Conservation (phyloP, 1,140 invertebrate genomes). For the Pollicipes pollicipes region DNA sequence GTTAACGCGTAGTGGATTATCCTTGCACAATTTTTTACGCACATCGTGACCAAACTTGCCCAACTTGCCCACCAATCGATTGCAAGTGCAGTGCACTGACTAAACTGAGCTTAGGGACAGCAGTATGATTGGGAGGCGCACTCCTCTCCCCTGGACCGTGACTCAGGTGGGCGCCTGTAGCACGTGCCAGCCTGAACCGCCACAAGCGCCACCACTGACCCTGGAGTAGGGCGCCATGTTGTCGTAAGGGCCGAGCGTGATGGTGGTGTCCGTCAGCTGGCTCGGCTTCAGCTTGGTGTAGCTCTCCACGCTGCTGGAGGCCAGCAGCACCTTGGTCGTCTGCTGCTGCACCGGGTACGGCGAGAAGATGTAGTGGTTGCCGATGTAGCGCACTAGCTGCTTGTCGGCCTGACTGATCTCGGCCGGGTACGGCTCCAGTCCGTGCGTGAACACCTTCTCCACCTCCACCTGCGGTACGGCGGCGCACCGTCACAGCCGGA, state of each 20-base stretch:
- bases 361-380: conserved; percentile 64
- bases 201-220: conserved; percentile 22
- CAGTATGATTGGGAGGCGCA: no score
- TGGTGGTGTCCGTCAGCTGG: conserved; percentile 49
- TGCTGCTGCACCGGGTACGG: conserved; percentile 63
- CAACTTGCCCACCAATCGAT: no score
- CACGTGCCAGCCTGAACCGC: no score
- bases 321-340: conserved; percentile 57
- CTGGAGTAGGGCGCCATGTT: conserved; percentile 40
- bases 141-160: no score
- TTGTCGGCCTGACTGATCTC: conserved; percentile 80
- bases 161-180: no score
- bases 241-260: conserved; percentile 75
- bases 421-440: conserved; percentile 60
- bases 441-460: conserved; percentile 56
- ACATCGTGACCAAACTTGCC: no score
- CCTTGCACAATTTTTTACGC: no score
- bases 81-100: no score
- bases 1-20: no score
- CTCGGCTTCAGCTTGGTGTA: conserved; percentile 69
- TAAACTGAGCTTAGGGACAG: no score
- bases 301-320: conserved; percentile 59
- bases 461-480: conserved; percentile 42
- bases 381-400: conserved; percentile 69
- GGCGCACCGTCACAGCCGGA: no score